Evolutionary conservation across 1,140 invertebrate species (phyloP).

Genomic region (Adelges cooleyi): DNA sequence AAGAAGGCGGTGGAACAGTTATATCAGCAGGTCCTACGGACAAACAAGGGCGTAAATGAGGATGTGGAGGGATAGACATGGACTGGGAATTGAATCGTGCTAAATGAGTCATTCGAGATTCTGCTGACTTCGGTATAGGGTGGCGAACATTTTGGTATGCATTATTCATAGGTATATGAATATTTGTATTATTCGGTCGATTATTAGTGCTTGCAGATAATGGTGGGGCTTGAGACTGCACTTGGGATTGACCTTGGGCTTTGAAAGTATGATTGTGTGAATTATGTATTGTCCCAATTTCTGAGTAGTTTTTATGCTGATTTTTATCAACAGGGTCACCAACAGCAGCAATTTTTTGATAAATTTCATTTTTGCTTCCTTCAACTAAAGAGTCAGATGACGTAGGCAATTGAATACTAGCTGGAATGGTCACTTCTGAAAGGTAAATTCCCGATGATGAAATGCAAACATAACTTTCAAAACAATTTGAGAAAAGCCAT

Average conservation of each 20-base stretch:
- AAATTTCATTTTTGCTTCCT: constrained; percentile 3
- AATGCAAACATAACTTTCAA: background rate
- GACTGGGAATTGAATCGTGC: constrained; percentile 13
- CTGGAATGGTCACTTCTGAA: constrained; percentile 21
- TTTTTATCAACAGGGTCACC: constrained; percentile 14
- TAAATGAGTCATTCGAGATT: background rate
- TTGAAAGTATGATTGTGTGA: constrained; percentile 21
- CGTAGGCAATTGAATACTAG: constrained; percentile 11
- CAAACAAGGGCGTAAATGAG: constrained; percentile 21
- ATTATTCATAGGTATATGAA: constrained; percentile 2
- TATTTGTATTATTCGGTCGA: constrained; percentile 12
- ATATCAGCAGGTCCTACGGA: constrained; percentile 18
- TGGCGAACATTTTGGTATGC: constrained; percentile 13
- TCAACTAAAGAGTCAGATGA: constrained; percentile 6
- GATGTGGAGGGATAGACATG: constrained; percentile 14
- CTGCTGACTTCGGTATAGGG: background rate
- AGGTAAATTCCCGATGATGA: constrained; percentile 12
- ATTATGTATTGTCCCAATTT: constrained; percentile 16
- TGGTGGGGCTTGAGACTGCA: constrained; percentile 1
- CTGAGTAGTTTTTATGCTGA: background rate
- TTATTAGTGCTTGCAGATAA: background rate
- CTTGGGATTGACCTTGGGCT: background rate
- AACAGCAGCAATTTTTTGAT: constrained; percentile 22
- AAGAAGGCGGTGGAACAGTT: constrained; percentile 20
- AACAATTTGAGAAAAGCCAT: too few species aligned